phyloP scores from a whole-genome alignment of 2,888 invertebrate genomes.

The Pseudococcus longispinus region DNA sequence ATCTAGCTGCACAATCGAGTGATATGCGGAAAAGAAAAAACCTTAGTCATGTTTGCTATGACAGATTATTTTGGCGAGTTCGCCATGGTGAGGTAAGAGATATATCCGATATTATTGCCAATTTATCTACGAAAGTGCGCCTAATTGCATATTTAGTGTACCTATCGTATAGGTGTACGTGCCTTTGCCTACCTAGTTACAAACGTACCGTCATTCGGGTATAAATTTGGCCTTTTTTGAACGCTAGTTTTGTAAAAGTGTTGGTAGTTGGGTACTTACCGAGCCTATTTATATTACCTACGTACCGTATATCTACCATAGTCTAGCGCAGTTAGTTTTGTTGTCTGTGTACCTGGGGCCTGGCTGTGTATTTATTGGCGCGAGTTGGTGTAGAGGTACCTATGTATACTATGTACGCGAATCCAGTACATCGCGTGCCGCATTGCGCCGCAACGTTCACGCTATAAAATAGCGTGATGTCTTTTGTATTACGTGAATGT shows the following conservation, averaged over 20 bases:
- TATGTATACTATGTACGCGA: background rate
- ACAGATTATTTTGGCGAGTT: conserved; percentile 67
- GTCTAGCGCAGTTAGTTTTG: background rate
- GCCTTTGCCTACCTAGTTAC: background rate
- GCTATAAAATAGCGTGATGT: background rate
- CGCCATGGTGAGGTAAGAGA: conserved; percentile 65
- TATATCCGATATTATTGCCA: background rate
- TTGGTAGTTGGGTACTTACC: too few species aligned
- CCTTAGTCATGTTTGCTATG: conserved; percentile 66
- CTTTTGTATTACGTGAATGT: background rate
- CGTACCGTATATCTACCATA: too few species aligned
- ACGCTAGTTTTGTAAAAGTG: too few species aligned
- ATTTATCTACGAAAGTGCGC: background rate
- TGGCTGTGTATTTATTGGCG: background rate
- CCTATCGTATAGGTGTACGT: background rate
- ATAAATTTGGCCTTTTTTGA: too few species aligned
- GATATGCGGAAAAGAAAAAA: conserved; percentile 58
- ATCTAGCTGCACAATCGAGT: background rate
- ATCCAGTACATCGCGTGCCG: background rate
- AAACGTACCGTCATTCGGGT: background rate
- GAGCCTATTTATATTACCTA: too few species aligned
- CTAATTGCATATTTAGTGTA: background rate
- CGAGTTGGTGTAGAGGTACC: background rate
- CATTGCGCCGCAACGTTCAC: background rate
- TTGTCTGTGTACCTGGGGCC: background rate